phyloP scores from a whole-genome alignment of 1,140 invertebrate genomes.

The Oncopodura yosiiana region DNA sequence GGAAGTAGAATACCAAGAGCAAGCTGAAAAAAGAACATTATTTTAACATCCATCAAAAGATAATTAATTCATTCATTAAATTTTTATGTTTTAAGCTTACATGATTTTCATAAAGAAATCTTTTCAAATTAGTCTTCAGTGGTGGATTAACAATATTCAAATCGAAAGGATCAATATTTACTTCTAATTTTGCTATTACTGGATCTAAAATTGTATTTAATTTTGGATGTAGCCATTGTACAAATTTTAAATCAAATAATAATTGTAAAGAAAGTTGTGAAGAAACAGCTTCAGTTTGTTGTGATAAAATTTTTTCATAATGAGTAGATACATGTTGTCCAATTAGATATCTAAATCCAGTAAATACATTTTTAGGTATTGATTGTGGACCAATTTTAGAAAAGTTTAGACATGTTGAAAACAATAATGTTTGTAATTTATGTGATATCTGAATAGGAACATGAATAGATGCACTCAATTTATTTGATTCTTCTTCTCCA shows the following conservation, averaged over 20 bases:
- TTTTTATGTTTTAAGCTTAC: constrained; percentile 23
- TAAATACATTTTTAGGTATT: constrained; percentile 29
- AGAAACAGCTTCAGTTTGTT: neutral
- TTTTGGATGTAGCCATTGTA: constrained; percentile 33
- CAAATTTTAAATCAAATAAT: constrained; percentile 32
- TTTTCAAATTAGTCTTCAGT: constrained; percentile 27
- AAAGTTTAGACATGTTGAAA: constrained; percentile 23
- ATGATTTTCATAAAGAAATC: constrained; percentile 34
- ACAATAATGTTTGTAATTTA: constrained; percentile 19
- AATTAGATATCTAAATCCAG: constrained; percentile 21
- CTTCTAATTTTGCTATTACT: constrained; percentile 10
- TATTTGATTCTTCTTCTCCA: constrained; percentile 19
- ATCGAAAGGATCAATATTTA: constrained; percentile 31
- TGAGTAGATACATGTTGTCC: constrained; percentile 10
- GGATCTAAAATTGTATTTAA: constrained; percentile 10
- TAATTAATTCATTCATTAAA: too few species aligned
- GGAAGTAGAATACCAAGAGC: constrained; percentile 31
- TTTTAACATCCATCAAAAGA: neutral
- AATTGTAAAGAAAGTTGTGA: constrained; percentile 30
- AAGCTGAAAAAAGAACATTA: constrained; percentile 19
- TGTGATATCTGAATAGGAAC: constrained; percentile 33
- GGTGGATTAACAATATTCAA: constrained; percentile 28
- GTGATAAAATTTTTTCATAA: constrained; percentile 11
- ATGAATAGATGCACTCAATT: constrained; percentile 26
- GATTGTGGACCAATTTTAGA: constrained; percentile 28